Evolutionary conservation across 1,140 invertebrate species (phyloP).

Genomic region (Stratiolaelaps scimitus): DNA sequence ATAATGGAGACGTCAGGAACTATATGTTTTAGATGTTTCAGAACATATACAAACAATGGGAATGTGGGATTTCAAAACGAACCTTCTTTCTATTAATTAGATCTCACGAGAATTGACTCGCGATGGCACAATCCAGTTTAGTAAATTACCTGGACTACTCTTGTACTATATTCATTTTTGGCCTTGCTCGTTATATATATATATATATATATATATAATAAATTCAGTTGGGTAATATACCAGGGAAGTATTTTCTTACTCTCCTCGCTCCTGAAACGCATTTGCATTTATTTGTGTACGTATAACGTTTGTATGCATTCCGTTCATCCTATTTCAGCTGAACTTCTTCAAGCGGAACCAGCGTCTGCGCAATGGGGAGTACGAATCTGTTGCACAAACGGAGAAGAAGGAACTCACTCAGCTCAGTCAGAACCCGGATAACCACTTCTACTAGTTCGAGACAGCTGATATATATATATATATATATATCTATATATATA

Average conservation of each 20-base stretch:
- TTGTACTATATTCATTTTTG: too few relatives aligned
- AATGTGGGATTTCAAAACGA: conserved; percentile 5
- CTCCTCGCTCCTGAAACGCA: too few relatives aligned
- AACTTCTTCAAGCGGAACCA: conserved; percentile 71
- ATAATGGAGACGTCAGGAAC: background rate
- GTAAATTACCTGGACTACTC: too few relatives aligned
- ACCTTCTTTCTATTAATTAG: background rate
- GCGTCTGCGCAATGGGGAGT: conserved; percentile 15
- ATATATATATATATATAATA: too few relatives aligned
- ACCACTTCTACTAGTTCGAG: background rate
- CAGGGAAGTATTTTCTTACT: too few relatives aligned
- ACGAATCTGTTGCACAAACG: conserved; percentile 20
- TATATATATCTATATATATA: too few relatives aligned
- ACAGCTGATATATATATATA: too few relatives aligned
- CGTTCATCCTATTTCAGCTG: conserved; percentile 40
- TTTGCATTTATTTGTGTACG: too few relatives aligned
- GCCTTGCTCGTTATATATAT: too few relatives aligned
- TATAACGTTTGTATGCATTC: background rate
- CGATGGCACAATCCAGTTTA: too few relatives aligned
- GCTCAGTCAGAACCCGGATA: conserved; percentile 14
- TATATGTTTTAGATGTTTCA: conserved; percentile 17
- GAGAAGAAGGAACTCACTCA: conserved; percentile 15
- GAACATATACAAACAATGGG: background rate
- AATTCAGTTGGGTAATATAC: too few relatives aligned
- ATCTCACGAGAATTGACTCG: background rate